Evolutionary conservation across 2,888 invertebrate genomes (phyloP).

Genomic region (Dione juno): DNA sequence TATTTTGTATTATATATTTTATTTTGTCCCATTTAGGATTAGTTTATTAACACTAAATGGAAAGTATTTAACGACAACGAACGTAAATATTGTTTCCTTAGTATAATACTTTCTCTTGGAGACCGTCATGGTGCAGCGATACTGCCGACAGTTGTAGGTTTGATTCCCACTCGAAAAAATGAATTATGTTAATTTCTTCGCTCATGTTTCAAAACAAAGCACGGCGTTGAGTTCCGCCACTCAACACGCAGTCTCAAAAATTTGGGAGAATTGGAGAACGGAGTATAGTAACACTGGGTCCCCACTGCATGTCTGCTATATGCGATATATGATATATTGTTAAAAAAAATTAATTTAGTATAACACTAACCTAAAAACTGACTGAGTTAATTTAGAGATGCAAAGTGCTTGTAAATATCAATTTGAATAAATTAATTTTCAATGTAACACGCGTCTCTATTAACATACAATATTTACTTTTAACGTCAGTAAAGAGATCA

Average conservation of each 20-base stretch:
- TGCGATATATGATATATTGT: not conserved
- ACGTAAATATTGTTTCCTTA: too few species aligned
- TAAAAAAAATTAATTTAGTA: not conserved
- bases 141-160: not conserved
- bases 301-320: not conserved
- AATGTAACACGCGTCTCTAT: not conserved
- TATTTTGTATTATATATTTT: too few species aligned
- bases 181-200: not conserved
- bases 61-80: too few species aligned
- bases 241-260: not conserved
- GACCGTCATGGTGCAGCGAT: not conserved
- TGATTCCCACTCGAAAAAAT: not conserved
- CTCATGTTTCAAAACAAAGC: not conserved
- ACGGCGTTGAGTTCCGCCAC: not conserved
- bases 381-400: too few species aligned
- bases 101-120: too few species aligned
- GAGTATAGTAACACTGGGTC: not conserved
- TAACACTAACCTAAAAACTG: too few species aligned
- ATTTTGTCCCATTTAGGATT: too few species aligned
- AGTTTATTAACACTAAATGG: too few species aligned
- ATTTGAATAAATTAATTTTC: slow-evolving; percentile 7
- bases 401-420: slow-evolving; percentile 10
- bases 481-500: slow-evolving; percentile 15
- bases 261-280: not conserved
- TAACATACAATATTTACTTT: slow-evolving; percentile 9